Evolutionary conservation across 2,113 vertebrate species (phyloP).

Genomic region (Cephalopterus ornatus): DNA sequence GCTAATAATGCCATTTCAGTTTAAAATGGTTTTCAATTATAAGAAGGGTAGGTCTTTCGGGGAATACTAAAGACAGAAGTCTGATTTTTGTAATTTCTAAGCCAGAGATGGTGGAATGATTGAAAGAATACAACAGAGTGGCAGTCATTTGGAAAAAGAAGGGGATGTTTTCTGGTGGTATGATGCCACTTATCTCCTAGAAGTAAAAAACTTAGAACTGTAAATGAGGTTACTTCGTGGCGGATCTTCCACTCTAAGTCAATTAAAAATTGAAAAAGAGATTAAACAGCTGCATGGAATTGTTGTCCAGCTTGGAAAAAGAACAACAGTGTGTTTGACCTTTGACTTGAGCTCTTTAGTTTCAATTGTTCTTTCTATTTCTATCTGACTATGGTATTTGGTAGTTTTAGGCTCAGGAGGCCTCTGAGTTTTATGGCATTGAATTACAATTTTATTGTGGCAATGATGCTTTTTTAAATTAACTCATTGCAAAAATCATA

Average conservation of each 20-base stretch:
- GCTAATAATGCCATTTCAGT: not conserved
- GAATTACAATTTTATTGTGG: not conserved
- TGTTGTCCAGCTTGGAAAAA: not conserved
- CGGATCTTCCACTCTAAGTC: not conserved
- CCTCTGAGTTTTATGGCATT: not conserved
- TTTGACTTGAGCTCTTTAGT: not conserved
- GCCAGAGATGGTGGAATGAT: not conserved
- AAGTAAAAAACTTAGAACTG: not conserved
- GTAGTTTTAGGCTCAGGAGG: not conserved
- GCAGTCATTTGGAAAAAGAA: not conserved
- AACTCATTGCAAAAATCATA: not conserved
- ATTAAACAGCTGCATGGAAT: not conserved
- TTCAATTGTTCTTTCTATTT: not conserved
- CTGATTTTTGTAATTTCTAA: not conserved
- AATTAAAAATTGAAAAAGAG: not conserved
- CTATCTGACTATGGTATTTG: not conserved
- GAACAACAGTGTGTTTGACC: not conserved
- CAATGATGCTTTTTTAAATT: not conserved
- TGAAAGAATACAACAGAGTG: not conserved
- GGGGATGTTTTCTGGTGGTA: fast-evolving
- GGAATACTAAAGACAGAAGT: not conserved
- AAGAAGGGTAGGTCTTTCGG: not conserved
- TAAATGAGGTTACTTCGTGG: not conserved
- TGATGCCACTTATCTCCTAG: not conserved
- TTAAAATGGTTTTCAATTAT: not conserved